Evolutionary conservation across 2,797 vertebrate genomes (phyloP).

Genomic region (Sebastes kiyomatsui): DNA sequence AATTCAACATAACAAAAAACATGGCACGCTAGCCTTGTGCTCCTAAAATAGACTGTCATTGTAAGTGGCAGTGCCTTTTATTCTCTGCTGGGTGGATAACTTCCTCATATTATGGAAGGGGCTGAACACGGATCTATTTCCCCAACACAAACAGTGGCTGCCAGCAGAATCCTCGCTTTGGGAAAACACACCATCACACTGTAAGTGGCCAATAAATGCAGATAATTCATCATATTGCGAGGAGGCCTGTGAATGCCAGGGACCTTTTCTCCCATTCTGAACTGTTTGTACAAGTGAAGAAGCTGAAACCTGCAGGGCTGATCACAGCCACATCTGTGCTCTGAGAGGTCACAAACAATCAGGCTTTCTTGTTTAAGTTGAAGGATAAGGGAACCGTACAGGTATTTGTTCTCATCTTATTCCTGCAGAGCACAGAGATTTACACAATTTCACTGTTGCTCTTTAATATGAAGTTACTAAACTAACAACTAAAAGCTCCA

Average conservation of each 20-base stretch:
- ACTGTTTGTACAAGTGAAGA: background rate
- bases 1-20: constrained; percentile 37
- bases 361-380: background rate
- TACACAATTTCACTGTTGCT: no score
- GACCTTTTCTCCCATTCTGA: background rate
- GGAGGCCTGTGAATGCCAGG: constrained; percentile 38
- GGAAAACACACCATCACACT: constrained; percentile 38
- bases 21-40: constrained; percentile 13
- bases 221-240: constrained; percentile 43
- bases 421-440: no score
- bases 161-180: constrained; percentile 39
- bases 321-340: background rate
- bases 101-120: constrained; percentile 65
- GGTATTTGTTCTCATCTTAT: no score
- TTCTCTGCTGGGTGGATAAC: constrained; percentile 44
- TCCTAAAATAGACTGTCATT: constrained; percentile 28
- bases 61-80: constrained; percentile 25
- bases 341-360: background rate
- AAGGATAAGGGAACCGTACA: background rate
- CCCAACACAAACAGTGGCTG: constrained; percentile 16
- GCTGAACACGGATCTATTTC: constrained; percentile 44
- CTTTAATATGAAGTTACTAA: no score
- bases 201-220: constrained; percentile 41
- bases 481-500: background rate
- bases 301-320: background rate